Evolutionary conservation across 2,113 vertebrate genomes (phyloP).

Genomic region (Oreochromis aureus): DNA sequence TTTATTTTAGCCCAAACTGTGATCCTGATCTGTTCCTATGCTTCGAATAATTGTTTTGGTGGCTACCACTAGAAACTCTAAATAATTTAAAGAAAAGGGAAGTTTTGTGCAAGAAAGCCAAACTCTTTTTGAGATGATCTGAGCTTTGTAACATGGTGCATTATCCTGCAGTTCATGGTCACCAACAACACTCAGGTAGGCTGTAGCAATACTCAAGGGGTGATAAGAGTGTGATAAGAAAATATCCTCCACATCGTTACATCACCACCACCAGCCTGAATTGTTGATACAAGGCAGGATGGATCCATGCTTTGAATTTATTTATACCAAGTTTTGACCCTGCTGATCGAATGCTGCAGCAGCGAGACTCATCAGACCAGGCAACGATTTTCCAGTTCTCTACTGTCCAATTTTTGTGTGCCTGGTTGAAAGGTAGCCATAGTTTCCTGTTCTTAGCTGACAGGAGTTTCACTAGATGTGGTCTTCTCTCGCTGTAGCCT

Average conservation of each 20-base stretch:
- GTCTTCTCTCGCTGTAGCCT: neutral
- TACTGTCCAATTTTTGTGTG: neutral
- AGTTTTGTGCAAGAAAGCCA: neutral
- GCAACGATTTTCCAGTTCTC: neutral
- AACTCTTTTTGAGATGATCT: neutral
- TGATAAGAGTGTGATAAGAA: neutral
- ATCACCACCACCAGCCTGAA: neutral
- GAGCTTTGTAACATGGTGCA: neutral
- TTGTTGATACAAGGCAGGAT: neutral
- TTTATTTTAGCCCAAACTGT: neutral
- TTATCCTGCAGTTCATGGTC: neutral
- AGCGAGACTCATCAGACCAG: neutral
- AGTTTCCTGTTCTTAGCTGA: neutral
- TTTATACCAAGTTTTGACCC: neutral
- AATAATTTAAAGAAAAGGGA: neutral
- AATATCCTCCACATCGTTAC: neutral
- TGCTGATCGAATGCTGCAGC: fast-evolving
- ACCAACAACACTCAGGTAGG: neutral
- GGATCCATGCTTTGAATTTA: neutral
- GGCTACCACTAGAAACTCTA: neutral
- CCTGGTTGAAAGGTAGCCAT: neutral
- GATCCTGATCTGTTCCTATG: neutral
- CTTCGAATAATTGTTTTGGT: neutral
- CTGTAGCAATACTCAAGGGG: neutral
- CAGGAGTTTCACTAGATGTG: neutral